A percentile compares a stretch with the other conserved stretches of the same genome.
These are phyloP conservation scores for Trichogramma dendrolimi DNA, from an alignment of 2,888 invertebrate species.

Conservation along the genomic window DNA sequence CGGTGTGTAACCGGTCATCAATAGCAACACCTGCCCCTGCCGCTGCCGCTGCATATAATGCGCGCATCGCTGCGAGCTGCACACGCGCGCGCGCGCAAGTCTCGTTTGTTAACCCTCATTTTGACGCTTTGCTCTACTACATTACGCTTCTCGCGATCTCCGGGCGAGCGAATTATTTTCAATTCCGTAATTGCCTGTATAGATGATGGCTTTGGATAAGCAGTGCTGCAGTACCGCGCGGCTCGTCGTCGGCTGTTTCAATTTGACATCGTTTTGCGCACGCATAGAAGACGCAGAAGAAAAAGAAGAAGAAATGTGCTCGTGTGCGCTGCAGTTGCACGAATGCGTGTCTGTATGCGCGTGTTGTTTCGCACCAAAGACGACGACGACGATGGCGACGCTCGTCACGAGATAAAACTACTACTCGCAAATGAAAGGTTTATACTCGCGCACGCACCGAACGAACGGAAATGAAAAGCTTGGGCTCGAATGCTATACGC, in stretches of 20 bases:
- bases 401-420: no score
- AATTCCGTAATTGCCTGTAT: constrained; percentile 14
- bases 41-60: neutral
- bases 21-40: constrained; percentile 14
- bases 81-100: neutral
- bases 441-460: neutral
- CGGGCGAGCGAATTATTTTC: constrained; percentile 22
- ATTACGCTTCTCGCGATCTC: neutral
- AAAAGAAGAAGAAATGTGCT: neutral
- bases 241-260: constrained; percentile 14
- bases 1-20: constrained; percentile 20
- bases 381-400: no score
- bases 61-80: neutral
- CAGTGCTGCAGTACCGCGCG: neutral
- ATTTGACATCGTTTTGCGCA: constrained; percentile 15
- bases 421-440: neutral
- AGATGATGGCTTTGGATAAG: constrained; percentile 24
- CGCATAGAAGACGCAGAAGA: neutral
- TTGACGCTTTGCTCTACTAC: no score
- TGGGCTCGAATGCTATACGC: constrained; percentile 9
- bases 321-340: neutral
- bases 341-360: no score
- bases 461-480: constrained; percentile 5
- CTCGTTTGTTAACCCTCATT: neutral
- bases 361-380: no score